These are phyloP conservation scores for Pandemis corylana DNA, from an alignment of 2,888 invertebrate species.

Conservation along the genomic window DNA sequence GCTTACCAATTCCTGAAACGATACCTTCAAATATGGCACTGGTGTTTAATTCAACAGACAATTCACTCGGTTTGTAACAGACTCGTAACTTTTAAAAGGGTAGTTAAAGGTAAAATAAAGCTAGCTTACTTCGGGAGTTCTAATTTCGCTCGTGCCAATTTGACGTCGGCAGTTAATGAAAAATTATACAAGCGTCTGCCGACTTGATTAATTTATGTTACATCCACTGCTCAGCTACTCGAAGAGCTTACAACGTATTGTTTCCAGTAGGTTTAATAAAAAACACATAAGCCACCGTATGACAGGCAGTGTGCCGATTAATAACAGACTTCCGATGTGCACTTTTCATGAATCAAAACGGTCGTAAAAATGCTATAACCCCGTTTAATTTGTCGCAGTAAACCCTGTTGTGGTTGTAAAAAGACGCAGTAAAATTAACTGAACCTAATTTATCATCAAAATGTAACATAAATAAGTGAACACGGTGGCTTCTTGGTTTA, in stretches of 20 bases:
- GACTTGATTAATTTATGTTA: constrained; percentile 51
- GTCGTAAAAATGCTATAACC: constrained; percentile 55
- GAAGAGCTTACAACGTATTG: constrained; percentile 10
- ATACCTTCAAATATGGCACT: constrained; percentile 17
- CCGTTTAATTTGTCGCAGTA: constrained; percentile 58
- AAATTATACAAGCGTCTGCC: constrained; percentile 27
- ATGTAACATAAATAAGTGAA: constrained; percentile 32
- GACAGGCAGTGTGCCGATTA: constrained; percentile 36
- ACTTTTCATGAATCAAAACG: constrained; percentile 49
- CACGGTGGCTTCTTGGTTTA: constrained; percentile 15
- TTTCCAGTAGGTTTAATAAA: constrained; percentile 21
- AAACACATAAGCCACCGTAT: constrained; percentile 17
- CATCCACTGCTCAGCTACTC: constrained; percentile 51
- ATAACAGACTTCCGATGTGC: constrained; percentile 47
- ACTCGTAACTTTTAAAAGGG: constrained; percentile 16
- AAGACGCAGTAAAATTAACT: constrained; percentile 48
- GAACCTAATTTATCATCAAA: constrained; percentile 41
- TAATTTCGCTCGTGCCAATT: constrained; percentile 31
- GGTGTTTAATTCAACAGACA: constrained; percentile 12
- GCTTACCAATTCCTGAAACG: constrained; percentile 31
- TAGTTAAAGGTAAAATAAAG: constrained; percentile 21
- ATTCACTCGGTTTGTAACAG: constrained; percentile 19
- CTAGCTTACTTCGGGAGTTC: constrained; percentile 9
- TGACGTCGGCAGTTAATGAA: constrained; percentile 46
- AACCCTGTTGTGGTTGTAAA: constrained; percentile 47